Evolutionary conservation across 35 echinoderm and acorn worm genomes (phyloP), one percentile per base, ranked within the genome.

Genomic region (Apostichopus parvimensis): DNA sequence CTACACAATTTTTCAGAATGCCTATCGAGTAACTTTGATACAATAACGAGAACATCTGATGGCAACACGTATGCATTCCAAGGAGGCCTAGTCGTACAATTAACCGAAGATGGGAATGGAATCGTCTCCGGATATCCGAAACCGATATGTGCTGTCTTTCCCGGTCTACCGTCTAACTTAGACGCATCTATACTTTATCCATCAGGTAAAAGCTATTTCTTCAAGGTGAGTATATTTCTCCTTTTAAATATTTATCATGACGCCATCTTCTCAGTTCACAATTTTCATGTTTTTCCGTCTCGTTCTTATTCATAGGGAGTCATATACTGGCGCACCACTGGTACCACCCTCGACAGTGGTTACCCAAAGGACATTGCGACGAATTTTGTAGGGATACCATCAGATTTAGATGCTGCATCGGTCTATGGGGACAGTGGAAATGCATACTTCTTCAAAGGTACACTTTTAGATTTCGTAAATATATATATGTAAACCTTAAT

Each of bases 381-480:
- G 9, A 54, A 56, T 17, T 18, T 13, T 12, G 64, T 11, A 8
- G 79, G 79, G 55, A 5, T 54, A 82, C 79, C 79, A 54, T 4
- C 79, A 14, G 17, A 82, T 12, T n/a, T 82, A 54, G 79, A 82
- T 55, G 79, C 79, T 82, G 79, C 79, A 6, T 5, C 54, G 5
- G 8, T 82, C 7, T 82, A 56, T 17, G 79, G 11, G 9, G 12
- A 13, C 11, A 82, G 55, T 34, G 34, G 79, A 14, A 5, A 11
- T 55, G n/a, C 52, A 10, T 82, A 82, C 15, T 82, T 82, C 25
- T 81, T 82, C 25, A 82, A 82, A 82, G 79, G 79, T 82, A 55
- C 34, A 56, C 18, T 45, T 79, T n/a, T 0, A 12, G 34, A 45
- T 45, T 45, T 45, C 34, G 34, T 45, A 45, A 45, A 45, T 45